Percentiles rank a stretch among this genome's conserved stretches.
Evolutionary conservation across 2,888 invertebrate genomes (phyloP).

Genomic region (Papilio elwesi): DNA sequence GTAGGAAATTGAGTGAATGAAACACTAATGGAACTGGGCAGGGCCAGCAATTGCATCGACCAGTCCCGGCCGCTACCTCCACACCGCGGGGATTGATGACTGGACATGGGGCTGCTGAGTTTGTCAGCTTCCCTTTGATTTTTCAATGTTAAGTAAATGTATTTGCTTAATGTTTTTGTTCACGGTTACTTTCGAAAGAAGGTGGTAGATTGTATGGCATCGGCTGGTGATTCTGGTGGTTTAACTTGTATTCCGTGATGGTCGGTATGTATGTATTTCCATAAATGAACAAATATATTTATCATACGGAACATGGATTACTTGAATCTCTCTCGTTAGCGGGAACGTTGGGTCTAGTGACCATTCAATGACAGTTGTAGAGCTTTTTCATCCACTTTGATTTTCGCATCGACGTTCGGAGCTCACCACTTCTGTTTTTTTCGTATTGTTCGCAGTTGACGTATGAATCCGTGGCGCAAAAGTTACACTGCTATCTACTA

Average conservation of each 20-base stretch:
- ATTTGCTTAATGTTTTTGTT: no score
- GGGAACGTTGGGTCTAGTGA: conserved; percentile 24
- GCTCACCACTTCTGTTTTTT: neutral
- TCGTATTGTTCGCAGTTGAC: conserved; percentile 12
- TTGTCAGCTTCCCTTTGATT: no score
- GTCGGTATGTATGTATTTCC: neutral
- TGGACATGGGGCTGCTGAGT: neutral
- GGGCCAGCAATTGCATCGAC: neutral
- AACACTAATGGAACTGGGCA: neutral
- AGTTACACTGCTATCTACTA: neutral
- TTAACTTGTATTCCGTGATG: neutral
- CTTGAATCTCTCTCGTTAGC: conserved; percentile 25
- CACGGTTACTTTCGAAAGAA: no score
- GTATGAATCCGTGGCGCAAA: neutral
- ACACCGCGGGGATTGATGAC: neutral
- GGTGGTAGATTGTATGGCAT: no score
- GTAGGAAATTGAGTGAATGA: neutral
- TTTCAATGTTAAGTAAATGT: no score
- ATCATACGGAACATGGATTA: conserved; percentile 3
- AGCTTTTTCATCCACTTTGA: conserved; percentile 18
- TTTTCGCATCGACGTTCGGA: conserved; percentile 12
- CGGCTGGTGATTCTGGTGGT: neutral
- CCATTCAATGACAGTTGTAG: conserved; percentile 28
- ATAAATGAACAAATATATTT: conserved; percentile 15
- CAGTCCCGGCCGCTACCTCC: neutral